Evolutionary conservation across 2,113 vertebrate genomes (phyloP).

Genomic region (Centropus bengalensis): DNA sequence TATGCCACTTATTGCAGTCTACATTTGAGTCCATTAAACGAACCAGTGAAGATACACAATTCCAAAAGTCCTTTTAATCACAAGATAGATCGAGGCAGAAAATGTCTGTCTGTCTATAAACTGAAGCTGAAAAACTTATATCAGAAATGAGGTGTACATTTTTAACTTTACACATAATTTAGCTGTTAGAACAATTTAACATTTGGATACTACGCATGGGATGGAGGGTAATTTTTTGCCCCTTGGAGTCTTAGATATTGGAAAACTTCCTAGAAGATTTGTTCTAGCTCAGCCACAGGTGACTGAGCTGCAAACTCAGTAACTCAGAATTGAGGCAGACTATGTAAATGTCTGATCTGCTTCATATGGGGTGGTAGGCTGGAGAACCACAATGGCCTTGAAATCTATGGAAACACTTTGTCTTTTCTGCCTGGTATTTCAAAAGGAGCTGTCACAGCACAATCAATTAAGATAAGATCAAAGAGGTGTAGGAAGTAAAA

Average conservation of each 20-base stretch:
- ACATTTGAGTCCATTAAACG: neutral
- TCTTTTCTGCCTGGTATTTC: neutral
- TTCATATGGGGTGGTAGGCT: neutral
- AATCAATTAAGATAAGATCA: neutral
- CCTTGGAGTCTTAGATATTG: slow-evolving; percentile 50
- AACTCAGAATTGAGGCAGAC: slow-evolving; percentile 2
- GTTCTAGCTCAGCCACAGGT: slow-evolving; percentile 33
- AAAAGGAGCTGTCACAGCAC: neutral
- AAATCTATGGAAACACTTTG: neutral
- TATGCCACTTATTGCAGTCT: neutral
- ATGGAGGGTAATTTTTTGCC: slow-evolving; percentile 64
- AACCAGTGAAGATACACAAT: neutral
- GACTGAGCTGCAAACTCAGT: slow-evolving; percentile 44
- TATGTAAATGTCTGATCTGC: neutral
- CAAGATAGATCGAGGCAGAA: neutral
- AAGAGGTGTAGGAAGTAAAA: neutral
- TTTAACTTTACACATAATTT: slow-evolving; percentile 48
- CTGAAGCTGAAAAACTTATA: slow-evolving; percentile 22
- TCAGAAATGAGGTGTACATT: slow-evolving; percentile 47
- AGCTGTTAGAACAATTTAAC: slow-evolving; percentile 55
- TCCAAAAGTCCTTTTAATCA: neutral
- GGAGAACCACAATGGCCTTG: neutral
- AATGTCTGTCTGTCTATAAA: neutral
- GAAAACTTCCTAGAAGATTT: slow-evolving; percentile 53
- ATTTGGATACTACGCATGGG: slow-evolving; percentile 41